Conservation (phyloP, 2,113 vertebrate genomes). For the Ammodytes dubius region DNA sequence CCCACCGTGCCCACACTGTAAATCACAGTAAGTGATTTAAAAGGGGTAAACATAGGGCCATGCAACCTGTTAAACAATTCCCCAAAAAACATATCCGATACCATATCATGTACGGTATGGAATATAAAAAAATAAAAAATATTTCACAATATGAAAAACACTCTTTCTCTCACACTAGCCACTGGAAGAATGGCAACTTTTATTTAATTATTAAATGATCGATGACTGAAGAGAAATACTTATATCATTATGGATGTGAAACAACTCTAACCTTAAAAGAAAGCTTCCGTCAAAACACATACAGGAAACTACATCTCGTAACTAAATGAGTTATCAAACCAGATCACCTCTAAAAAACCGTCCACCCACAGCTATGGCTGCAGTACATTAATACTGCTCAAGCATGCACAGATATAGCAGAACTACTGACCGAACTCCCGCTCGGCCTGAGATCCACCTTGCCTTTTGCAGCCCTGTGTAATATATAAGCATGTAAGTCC, state of each 20-base stretch:
- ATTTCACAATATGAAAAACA: too few relatives aligned
- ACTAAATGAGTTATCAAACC: constrained; percentile 1
- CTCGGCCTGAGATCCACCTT: background rate
- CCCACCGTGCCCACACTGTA: constrained; percentile 43
- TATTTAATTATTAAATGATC: constrained; percentile 7
- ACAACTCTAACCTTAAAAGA: background rate
- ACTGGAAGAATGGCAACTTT: background rate
- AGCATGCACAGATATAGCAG: background rate
- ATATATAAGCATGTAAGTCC: background rate
- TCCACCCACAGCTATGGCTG: background rate
- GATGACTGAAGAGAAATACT: background rate
- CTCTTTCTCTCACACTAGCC: background rate
- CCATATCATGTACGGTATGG: background rate
- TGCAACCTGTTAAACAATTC: constrained; percentile 25
- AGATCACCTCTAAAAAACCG: background rate
- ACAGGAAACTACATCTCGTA: background rate
- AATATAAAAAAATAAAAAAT: background rate
- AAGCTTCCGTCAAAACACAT: background rate
- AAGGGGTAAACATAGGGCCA: constrained; percentile 3
- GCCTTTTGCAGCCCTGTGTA: background rate
- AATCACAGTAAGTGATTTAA: constrained; percentile 46
- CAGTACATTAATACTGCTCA: background rate
- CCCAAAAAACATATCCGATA: background rate
- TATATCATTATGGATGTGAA: background rate
- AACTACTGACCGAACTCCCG: background rate